phyloP scores from a whole-genome alignment of 2,113 vertebrate genomes.

The Platichthys stellatus region DNA sequence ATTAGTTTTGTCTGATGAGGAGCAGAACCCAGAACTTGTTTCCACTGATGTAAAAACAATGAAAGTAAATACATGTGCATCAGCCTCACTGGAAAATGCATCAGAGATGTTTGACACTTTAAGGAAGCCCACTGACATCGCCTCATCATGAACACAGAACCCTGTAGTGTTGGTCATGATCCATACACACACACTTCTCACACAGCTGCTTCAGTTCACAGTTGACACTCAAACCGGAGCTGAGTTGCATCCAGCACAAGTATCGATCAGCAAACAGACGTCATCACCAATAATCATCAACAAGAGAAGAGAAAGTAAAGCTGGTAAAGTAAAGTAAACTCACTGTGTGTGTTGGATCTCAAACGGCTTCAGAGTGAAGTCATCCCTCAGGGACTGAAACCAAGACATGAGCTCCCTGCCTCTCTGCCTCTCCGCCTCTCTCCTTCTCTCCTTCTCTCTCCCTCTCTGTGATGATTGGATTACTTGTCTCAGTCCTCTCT shows the following conservation, averaged over 20 bases:
- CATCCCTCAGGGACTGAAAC: conserved; percentile 69
- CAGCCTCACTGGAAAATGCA: no score
- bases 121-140: no score
- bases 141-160: no score
- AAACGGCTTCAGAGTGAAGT: conserved; percentile 70
- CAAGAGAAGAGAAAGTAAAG: no score
- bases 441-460: no score
- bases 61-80: no score
- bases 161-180: no score
- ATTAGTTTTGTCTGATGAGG: neutral
- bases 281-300: neutral
- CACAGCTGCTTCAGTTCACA: neutral
- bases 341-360: conserved; percentile 53
- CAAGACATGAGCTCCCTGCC: conserved; percentile 61
- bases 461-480: conserved; percentile 56
- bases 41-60: neutral
- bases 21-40: neutral
- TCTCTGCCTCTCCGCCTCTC: no score
- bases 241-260: neutral
- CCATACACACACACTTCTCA: neutral
- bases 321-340: neutral
- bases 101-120: no score
- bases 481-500: conserved; percentile 50
- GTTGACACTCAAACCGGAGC: conserved; percentile 1
- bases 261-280: conserved; percentile 54